Evolutionary conservation across 2,113 vertebrate species (phyloP).

Genomic region (Platysteira castanea): DNA sequence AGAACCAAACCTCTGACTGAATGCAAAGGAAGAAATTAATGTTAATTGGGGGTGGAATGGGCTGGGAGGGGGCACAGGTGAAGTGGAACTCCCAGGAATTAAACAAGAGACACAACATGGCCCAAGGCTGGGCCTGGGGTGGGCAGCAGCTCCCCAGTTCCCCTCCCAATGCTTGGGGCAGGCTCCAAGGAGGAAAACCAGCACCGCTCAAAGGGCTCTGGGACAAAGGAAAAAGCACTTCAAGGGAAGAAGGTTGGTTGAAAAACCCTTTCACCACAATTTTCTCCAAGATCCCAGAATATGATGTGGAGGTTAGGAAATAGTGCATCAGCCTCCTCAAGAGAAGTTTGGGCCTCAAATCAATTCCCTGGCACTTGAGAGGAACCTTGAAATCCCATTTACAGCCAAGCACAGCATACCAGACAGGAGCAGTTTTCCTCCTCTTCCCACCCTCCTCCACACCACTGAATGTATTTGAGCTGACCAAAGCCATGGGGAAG

Average conservation of each 20-base stretch:
- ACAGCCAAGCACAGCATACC: background rate
- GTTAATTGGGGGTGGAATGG: background rate
- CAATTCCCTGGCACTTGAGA: background rate
- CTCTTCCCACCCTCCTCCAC: background rate
- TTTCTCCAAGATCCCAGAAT: background rate
- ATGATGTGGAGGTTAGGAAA: background rate
- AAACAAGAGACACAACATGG: fast-evolving
- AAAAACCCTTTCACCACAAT: background rate
- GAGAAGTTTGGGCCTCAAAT: background rate
- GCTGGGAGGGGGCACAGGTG: background rate
- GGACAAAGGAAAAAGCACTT: background rate
- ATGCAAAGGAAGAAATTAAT: background rate
- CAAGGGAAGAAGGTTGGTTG: background rate
- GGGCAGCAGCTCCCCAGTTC: background rate
- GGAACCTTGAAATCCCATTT: background rate
- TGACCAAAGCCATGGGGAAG: background rate
- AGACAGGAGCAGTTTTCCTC: background rate
- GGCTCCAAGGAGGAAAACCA: background rate
- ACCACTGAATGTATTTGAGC: fast-evolving
- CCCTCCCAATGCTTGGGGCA: background rate
- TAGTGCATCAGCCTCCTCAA: background rate
- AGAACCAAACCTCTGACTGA: background rate
- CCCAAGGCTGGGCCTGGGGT: background rate
- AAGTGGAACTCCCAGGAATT: background rate
- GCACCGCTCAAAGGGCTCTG: background rate